A percentile compares a stretch with the other conserved stretches of the same genome.
Conservation (phyloP, 1,140 invertebrate genomes). For the Caenorhabditis brenneri region DNA sequence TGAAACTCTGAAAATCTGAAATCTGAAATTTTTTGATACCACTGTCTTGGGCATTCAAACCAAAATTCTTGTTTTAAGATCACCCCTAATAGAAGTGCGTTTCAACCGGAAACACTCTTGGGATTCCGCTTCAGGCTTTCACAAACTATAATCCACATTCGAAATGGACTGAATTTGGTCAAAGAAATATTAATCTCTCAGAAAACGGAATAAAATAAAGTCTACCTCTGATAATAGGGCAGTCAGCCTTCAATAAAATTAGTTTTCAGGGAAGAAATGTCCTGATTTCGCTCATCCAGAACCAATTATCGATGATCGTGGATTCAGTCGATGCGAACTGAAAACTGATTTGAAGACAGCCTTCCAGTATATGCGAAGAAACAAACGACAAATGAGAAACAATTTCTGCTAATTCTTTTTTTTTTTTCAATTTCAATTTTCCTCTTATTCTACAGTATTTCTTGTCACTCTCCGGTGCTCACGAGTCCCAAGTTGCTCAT, state of each 20-base stretch:
- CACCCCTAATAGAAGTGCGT: too few relatives aligned
- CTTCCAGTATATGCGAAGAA: constrained; percentile 54
- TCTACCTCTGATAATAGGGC: too few relatives aligned
- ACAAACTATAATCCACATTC: too few relatives aligned
- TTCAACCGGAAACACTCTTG: too few relatives aligned
- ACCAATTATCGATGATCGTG: constrained; percentile 54
- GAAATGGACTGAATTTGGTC: too few relatives aligned
- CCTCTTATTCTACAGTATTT: neutral
- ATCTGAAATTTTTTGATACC: too few relatives aligned
- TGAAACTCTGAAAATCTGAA: neutral
- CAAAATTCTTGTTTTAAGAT: neutral
- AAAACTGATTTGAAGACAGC: constrained; percentile 56
- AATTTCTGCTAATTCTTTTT: constrained; percentile 53
- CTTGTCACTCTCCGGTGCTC: constrained; percentile 17
- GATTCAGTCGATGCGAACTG: constrained; percentile 57
- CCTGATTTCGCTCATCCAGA: constrained; percentile 56
- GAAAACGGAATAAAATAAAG: too few relatives aligned
- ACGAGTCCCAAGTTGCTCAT: neutral
- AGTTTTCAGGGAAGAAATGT: constrained; percentile 59
- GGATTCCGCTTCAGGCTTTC: too few relatives aligned
- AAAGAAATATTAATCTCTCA: too few relatives aligned
- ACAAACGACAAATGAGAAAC: constrained; percentile 54
- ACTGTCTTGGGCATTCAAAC: neutral
- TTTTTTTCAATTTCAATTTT: neutral
- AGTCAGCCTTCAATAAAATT: neutral